A percentile compares a stretch with the other conserved stretches of the same genome.
These are phyloP conservation scores for Hirundo rustica DNA, from an alignment of 2,797 vertebrate species.

Conservation along the genomic window DNA sequence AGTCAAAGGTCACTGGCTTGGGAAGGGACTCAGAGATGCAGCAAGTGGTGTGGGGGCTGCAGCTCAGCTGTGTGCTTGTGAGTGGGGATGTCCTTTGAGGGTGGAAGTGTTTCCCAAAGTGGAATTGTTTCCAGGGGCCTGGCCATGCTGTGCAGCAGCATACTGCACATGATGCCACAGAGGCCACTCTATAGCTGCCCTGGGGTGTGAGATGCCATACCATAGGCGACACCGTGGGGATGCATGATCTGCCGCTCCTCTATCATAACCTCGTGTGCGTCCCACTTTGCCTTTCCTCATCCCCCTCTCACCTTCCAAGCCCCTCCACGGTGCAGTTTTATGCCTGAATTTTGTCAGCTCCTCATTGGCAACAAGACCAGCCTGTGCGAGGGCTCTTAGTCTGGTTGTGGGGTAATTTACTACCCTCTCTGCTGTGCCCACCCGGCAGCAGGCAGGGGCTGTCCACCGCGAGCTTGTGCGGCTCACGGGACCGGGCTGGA, in stretches of 20 bases:
- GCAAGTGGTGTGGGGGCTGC: accelerated
- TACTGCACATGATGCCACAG: not conserved
- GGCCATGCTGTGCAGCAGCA: not conserved
- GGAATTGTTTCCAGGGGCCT: not conserved
- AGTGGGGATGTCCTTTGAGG: not conserved
- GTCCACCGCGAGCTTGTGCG: not conserved
- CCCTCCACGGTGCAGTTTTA: accelerated
- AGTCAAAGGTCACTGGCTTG: not conserved
- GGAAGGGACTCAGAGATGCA: not conserved
- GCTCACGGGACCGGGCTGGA: not conserved
- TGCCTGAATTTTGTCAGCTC: not conserved
- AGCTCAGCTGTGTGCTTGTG: not conserved
- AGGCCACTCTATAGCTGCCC: not conserved
- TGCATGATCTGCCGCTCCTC: not conserved
- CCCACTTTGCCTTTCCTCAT: not conserved
- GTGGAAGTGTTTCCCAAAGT: not conserved
- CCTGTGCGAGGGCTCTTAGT: not conserved
- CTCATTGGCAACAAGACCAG: not conserved
- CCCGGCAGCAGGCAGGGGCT: not conserved
- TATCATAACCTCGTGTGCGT: accelerated
- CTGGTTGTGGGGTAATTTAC: not conserved
- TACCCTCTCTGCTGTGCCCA: no score
- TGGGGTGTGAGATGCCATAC: not conserved
- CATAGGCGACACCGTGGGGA: not conserved
- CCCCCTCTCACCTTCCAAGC: not conserved